Conservation (phyloP, 37 sponge, comb jelly and placozoan genomes). For the Lycopodina hypogea region DNA sequence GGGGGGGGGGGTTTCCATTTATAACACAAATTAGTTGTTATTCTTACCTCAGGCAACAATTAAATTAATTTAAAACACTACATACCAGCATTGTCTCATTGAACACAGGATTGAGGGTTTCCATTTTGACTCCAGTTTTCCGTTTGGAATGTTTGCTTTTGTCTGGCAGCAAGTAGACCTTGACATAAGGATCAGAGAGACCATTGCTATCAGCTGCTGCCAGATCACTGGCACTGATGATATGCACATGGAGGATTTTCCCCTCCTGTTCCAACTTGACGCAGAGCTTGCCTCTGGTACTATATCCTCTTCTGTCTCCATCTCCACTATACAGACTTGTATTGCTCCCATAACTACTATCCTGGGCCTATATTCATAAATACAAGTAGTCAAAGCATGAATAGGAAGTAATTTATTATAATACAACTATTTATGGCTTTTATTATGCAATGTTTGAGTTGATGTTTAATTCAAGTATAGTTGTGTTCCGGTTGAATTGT, state of each 20-base stretch:
- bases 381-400: too few relatives aligned
- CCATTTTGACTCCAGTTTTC: slow-evolving; percentile 42
- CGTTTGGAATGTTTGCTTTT: slow-evolving; percentile 55
- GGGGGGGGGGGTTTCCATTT: too few relatives aligned
- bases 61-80: background rate
- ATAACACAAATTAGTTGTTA: too few relatives aligned
- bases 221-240: too few relatives aligned
- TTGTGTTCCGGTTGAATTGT: too few relatives aligned
- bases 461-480: too few relatives aligned
- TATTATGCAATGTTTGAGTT: too few relatives aligned
- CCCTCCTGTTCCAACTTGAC: slow-evolving; percentile 31
- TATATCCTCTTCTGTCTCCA: slow-evolving; percentile 64
- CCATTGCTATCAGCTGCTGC: slow-evolving; percentile 38
- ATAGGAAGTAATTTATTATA: too few relatives aligned
- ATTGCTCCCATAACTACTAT: background rate
- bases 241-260: slow-evolving; percentile 64
- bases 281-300: slow-evolving; percentile 51
- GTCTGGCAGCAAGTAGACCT: slow-evolving; percentile 68
- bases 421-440: too few relatives aligned
- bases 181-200: slow-evolving; percentile 59
- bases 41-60: too few relatives aligned
- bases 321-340: too few relatives aligned
- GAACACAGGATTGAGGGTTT: slow-evolving; percentile 49
- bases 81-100: slow-evolving; percentile 45
- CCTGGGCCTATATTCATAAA: too few relatives aligned